Percentiles rank a stretch among this genome's conserved stretches.
Conservation (phyloP, 92 coral and sea anemone species). For the Porites rus region DNA sequence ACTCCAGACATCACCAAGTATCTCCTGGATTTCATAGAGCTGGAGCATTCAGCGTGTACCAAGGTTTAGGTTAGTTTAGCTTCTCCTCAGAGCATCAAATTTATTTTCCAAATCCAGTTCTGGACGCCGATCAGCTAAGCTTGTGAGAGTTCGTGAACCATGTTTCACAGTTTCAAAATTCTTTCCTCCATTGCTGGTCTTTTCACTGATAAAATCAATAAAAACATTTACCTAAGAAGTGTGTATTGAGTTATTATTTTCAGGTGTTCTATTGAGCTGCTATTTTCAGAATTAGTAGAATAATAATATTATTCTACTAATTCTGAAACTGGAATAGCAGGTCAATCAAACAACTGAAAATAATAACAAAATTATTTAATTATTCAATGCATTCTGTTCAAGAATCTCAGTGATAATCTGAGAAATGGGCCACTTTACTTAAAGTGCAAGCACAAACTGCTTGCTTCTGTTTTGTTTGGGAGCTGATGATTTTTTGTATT, state of each 20-base stretch:
- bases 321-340: too few species aligned
- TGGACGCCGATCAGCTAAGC: constrained; percentile 83
- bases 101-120: constrained; percentile 92
- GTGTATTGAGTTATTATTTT: not conserved
- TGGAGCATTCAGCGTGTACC: not conserved
- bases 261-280: too few species aligned
- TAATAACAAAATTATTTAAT: too few species aligned
- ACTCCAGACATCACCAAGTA: not conserved
- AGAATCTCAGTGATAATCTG: too few species aligned
- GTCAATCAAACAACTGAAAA: too few species aligned
- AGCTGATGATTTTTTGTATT: too few species aligned
- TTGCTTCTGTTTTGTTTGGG: too few species aligned
- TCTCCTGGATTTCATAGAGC: not conserved
- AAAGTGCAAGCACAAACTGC: too few species aligned
- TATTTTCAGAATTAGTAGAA: too few species aligned
- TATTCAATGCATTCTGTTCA: too few species aligned
- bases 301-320: too few species aligned
- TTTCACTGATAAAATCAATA: constrained; percentile 67
- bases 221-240: not conserved
- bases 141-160: constrained; percentile 86
- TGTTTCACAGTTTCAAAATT: constrained; percentile 93
- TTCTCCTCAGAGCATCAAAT: constrained; percentile 90
- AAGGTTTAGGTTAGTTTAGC: constrained; percentile 32
- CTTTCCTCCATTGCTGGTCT: constrained; percentile 70
- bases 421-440: too few species aligned